Percentiles rank a stretch among this genome's conserved stretches.
Conservation (phyloP, 2,113 vertebrate genomes). For the Sceloporus undulatus region DNA sequence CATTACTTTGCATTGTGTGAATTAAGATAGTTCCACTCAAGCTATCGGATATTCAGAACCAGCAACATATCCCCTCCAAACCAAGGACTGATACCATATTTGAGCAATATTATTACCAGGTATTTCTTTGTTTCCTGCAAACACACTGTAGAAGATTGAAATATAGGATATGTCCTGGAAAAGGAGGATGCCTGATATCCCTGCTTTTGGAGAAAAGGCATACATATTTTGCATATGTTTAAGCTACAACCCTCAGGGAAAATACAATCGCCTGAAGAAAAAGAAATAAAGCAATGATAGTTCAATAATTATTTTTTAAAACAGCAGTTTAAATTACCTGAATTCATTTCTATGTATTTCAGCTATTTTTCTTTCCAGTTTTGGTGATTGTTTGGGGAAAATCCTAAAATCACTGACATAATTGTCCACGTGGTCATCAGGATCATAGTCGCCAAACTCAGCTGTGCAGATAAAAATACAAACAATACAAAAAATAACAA, state of each 20-base stretch:
- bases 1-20: no score
- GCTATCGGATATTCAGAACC: no score
- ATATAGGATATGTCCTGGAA: no score
- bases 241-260: constrained; percentile 9
- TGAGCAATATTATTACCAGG: no score
- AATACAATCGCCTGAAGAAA: background rate
- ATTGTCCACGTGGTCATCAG: constrained; percentile 93
- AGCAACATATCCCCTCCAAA: no score
- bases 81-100: no score
- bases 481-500: constrained; percentile 38
- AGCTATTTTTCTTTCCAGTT: constrained; percentile 94
- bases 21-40: no score
- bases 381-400: constrained; percentile 96
- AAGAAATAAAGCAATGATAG: constrained; percentile 35
- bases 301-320: constrained; percentile 28
- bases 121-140: no score
- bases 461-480: constrained; percentile 77
- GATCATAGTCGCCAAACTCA: constrained; percentile 95
- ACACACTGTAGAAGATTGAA: background rate
- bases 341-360: constrained; percentile 96
- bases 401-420: constrained; percentile 95
- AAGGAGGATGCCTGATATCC: no score
- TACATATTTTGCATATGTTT: background rate
- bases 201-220: background rate
- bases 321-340: constrained; percentile 81